Base-by-base conservation (phyloP, 2,797 vertebrate species). In the Danio kyathit region DNA sequence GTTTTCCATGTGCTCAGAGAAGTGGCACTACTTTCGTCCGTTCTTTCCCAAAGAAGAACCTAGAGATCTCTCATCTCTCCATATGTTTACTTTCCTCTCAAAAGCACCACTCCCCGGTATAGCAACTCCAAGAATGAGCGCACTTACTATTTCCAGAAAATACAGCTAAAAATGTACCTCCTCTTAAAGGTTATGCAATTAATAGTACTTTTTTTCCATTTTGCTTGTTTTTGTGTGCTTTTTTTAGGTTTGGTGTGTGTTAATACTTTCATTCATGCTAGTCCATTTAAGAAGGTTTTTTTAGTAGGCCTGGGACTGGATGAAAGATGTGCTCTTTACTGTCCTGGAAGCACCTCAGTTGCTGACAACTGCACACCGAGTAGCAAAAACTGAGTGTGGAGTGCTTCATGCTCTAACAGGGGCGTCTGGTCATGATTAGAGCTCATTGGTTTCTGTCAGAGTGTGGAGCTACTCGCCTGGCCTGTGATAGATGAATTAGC, bases 361-460 rank as follows among this genome's bases (percentile, higher is more conserved):
- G 44, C 73, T 76, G 51, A 65, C 76, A 79, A 64, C 49, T 61
- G 43, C 66, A 66, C 13, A 65, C 76, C 46, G 60, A 71, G 54
- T 38, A 44, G 64, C 51, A 41, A 21, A 29, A 72, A 79, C 84
- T 80, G 84, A 88, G 91, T 89, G 88, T 91, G 89, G 90, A 87
- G 86, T 89, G 88, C 88, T 90, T 91, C 90, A 91, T 88, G 90
- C 91, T 89, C 88, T 87, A 87, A 89, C 88, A 79, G 84, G 83
- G 86, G 75, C 61, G 89, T 88, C 91, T 93, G 92, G 89, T 88
- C 89, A 87, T 89, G 90, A 91, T 93, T 93, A 93, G 86, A 88
- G 86, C 74, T 88, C 86, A 90, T 91, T 92, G 90, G 90, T 91
- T 91, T 91, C 90, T 92, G 92, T 91, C 92, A 89, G 86, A 86